Percentiles rank a stretch among this genome's conserved stretches.
Evolutionary conservation across 64 coral and sea anemone species (phyloP).

Genomic region (Stylophora pistillata): DNA sequence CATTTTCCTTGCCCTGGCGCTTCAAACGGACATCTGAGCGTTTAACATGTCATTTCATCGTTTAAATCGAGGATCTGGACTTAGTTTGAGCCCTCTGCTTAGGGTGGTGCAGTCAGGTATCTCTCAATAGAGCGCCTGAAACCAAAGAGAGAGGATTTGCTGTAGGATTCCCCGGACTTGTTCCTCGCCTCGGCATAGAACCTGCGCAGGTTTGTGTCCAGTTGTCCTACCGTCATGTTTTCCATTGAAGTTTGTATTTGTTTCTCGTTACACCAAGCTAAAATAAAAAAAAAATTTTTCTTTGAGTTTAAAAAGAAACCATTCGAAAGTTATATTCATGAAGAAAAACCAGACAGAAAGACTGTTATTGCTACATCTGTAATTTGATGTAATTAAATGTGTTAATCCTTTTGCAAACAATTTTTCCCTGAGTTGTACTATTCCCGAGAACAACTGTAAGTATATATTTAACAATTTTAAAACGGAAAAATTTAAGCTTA

Average conservation of each 20-base stretch:
- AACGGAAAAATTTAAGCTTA: too few species aligned
- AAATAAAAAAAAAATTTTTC: not conserved
- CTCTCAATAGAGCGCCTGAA: not conserved
- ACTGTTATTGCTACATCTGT: too few species aligned
- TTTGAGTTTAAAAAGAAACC: too few species aligned
- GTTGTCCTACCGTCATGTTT: conserved; percentile 26
- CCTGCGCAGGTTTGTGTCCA: conserved; percentile 20
- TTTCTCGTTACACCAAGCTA: conserved; percentile 28
- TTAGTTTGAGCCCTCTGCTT: not conserved
- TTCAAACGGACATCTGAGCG: not conserved
- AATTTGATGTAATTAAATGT: too few species aligned
- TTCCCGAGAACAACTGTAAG: too few species aligned
- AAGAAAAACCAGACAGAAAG: too few species aligned
- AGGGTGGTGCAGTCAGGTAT: not conserved
- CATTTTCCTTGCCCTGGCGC: conserved; percentile 6
- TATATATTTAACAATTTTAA: too few species aligned
- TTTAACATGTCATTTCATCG: not conserved
- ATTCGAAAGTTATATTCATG: too few species aligned
- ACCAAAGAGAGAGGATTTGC: not conserved
- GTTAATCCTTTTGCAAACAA: too few species aligned
- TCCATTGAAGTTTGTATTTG: conserved; percentile 13
- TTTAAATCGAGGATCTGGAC: not conserved
- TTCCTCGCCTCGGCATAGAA: not conserved
- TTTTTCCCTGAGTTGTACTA: too few species aligned
- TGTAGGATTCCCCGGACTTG: not conserved